Evolutionary conservation across 2,113 vertebrate genomes (phyloP).

Genomic region (Upupa epops): DNA sequence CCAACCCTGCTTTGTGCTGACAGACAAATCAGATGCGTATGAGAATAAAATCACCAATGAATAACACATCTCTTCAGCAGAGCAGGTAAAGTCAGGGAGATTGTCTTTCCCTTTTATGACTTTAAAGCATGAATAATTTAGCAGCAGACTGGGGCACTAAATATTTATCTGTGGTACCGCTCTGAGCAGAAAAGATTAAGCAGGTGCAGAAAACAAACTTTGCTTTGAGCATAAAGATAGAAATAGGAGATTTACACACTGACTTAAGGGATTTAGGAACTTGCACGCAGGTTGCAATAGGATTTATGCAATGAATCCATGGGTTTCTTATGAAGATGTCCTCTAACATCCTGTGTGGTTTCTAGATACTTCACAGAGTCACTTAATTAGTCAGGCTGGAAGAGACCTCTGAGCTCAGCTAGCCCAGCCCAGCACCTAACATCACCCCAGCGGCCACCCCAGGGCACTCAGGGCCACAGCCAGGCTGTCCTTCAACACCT

Average conservation of each 20-base stretch:
- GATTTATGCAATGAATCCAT: neutral
- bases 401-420: too few species aligned
- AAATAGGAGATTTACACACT: slow-evolving; percentile 17
- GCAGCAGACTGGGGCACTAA: slow-evolving; percentile 51
- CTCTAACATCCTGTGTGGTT: neutral
- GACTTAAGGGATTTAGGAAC: slow-evolving; percentile 23
- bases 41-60: slow-evolving; percentile 47
- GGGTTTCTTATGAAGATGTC: neutral
- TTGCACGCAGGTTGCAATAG: neutral
- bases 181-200: slow-evolving; percentile 39
- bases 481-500: too few species aligned
- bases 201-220: slow-evolving; percentile 39
- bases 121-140: slow-evolving; percentile 74
- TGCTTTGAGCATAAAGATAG: slow-evolving; percentile 23
- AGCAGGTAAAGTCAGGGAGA: slow-evolving; percentile 53
- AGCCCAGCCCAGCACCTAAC: too few species aligned
- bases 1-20: slow-evolving; percentile 7
- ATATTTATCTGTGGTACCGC: slow-evolving; percentile 64
- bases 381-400: too few species aligned
- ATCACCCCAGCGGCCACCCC: too few species aligned
- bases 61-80: slow-evolving; percentile 34
- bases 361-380: too few species aligned
- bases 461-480: too few species aligned
- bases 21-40: slow-evolving; percentile 18
- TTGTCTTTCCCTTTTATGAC: slow-evolving; percentile 56